phyloP scores from a whole-genome alignment of 2,113 vertebrate genomes.

The Lophochroa leadbeateri region DNA sequence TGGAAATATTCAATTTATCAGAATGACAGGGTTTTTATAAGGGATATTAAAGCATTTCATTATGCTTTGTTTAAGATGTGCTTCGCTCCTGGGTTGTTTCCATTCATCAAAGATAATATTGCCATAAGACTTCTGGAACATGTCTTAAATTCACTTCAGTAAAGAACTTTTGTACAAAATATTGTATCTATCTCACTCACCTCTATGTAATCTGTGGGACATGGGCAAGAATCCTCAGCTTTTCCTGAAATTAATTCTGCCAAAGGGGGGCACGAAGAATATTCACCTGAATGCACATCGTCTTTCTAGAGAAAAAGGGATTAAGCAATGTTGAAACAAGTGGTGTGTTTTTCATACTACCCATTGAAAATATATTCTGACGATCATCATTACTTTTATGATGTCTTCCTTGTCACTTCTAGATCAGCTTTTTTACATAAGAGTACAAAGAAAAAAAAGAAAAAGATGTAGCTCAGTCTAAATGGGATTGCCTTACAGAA shows the following conservation, averaged over 20 bases:
- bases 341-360: not conserved
- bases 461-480: not conserved
- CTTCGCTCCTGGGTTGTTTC: not conserved
- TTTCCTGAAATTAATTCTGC: slow-evolving; percentile 84
- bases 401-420: not conserved
- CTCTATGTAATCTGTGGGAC: slow-evolving; percentile 80
- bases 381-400: not conserved
- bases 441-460: not conserved
- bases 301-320: slow-evolving; percentile 68
- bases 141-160: not conserved
- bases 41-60: not conserved
- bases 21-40: not conserved
- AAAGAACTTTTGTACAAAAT: not conserved
- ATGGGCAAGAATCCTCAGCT: slow-evolving; percentile 80
- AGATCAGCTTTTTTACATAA: not conserved
- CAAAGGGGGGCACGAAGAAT: slow-evolving; percentile 76
- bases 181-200: slow-evolving; percentile 41
- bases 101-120: not conserved
- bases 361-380: not conserved
- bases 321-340: not conserved
- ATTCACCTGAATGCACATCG: slow-evolving; percentile 65
- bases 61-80: not conserved
- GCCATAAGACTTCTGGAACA: not conserved
- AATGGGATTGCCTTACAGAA: not conserved
- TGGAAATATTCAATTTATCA: not conserved